These are phyloP conservation scores for Panagrolaimus sp. DNA, from an alignment of 1,140 invertebrate genomes.

Conservation along the genomic window DNA sequence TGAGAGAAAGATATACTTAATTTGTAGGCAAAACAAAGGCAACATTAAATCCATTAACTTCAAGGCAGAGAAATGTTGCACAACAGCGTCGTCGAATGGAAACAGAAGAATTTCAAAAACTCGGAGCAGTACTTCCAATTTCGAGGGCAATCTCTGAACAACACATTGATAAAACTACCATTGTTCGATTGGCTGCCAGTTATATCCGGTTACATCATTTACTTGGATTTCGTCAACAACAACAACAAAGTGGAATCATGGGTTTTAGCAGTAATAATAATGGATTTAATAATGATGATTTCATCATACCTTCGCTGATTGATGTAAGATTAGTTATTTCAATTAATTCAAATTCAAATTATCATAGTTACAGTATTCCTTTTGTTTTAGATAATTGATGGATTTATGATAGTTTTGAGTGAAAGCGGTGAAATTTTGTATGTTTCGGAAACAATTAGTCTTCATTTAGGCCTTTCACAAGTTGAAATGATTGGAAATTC, in stretches of 20 bases:
- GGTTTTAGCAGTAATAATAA: background rate
- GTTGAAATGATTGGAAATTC: slow-evolving; percentile 26
- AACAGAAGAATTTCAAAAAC: slow-evolving; percentile 20
- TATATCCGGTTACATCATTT: slow-evolving; percentile 23
- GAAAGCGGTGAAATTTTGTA: slow-evolving; percentile 20
- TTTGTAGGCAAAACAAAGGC: too few species aligned
- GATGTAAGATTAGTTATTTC: background rate
- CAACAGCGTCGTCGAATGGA: slow-evolving; percentile 24
- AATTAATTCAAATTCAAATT: background rate
- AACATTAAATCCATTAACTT: background rate
- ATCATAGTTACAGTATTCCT: too few species aligned
- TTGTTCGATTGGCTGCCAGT: slow-evolving; percentile 21
- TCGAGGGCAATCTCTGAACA: slow-evolving; percentile 19
- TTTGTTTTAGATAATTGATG: slow-evolving; percentile 13
- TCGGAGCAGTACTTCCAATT: slow-evolving; percentile 23
- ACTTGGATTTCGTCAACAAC: background rate
- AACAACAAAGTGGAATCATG: background rate
- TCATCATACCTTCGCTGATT: slow-evolving; percentile 6
- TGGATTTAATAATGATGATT: slow-evolving; percentile 20
- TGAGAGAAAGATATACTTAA: too few species aligned
- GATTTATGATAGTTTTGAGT: slow-evolving; percentile 21
- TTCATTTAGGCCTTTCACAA: slow-evolving; percentile 24
- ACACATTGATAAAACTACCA: slow-evolving; percentile 27
- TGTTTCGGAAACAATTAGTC: slow-evolving; percentile 30
- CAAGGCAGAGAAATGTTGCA: slow-evolving; percentile 13